A percentile compares a stretch with the other conserved stretches of the same genome.
phyloP scores from a whole-genome alignment of 2,888 invertebrate species.

The Physocephala rufipes region DNA sequence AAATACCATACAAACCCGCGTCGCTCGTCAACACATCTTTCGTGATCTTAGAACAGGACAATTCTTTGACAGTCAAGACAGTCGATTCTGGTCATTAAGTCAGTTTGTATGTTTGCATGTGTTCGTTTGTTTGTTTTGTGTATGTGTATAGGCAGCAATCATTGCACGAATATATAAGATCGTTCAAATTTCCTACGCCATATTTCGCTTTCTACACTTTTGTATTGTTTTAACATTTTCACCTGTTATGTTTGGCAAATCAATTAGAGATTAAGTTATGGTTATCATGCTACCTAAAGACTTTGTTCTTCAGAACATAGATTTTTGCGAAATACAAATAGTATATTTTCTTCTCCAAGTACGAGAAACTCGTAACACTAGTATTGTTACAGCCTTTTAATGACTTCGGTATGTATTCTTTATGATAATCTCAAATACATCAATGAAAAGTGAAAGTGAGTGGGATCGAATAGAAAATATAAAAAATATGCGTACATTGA shows the following conservation, averaged over 20 bases:
- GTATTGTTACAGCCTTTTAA: not conserved
- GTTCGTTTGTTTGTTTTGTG: not conserved
- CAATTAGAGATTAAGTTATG: slow-evolving; percentile 12
- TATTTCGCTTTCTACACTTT: not conserved
- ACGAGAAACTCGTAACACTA: not conserved
- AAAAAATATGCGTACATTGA: not conserved
- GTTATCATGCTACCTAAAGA: not conserved
- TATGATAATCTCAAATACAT: not conserved
- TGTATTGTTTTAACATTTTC: not conserved
- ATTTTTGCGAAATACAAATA: not conserved
- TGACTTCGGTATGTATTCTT: not conserved
- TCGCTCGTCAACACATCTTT: not conserved
- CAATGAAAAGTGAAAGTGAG: no score
- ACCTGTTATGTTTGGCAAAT: slow-evolving; percentile 16
- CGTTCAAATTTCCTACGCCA: slow-evolving; percentile 16
- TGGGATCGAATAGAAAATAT: no score
- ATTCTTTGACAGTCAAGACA: slow-evolving; percentile 6
- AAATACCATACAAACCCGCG: not conserved
- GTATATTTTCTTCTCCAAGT: not conserved
- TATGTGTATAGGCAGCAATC: slow-evolving; percentile 15
- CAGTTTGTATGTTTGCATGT: not conserved
- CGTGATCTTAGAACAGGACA: not conserved
- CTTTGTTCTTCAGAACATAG: not conserved
- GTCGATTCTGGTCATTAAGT: not conserved
- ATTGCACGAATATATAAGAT: slow-evolving; percentile 23